Evolutionary conservation across 2,797 vertebrate species (phyloP), one percentile per base, ranked within the genome.

Genomic region (Anabacerthia variegaticeps): DNA sequence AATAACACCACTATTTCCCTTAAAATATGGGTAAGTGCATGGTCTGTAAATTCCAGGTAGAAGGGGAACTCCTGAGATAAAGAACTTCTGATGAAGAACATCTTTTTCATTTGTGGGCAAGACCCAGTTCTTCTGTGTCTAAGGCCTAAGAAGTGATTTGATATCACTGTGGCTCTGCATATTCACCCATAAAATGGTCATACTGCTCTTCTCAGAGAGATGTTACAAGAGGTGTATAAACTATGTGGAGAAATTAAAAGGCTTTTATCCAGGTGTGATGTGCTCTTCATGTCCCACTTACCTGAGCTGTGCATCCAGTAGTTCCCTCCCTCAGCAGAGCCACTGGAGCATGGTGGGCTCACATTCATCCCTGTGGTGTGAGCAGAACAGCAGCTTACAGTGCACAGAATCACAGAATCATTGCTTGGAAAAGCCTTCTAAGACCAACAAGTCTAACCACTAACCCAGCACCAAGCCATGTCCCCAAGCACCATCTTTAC

Each of bases 201-300:
- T 28, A 26, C 7, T 61, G 26, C 24, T 87, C 34, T 52, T 90
- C 71, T 56, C 41, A 30, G 20, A 59, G 49, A 76, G 12, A 15
- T 30, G 1, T 2, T 77, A 19, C 15, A 44, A 51, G 12, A 12
- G 4, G 5, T 3, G 56, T 79, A 71, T 24, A 36, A 46, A 85
- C 11, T 27, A 32, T 6, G 7, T 12, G 8, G 17, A 52, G 15
- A 82, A 90, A 82, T 41, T 5, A 11, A 79, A 81, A 84, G 14
- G 1, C 1, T 71, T 85, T 85, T 71, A 9, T 6, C 10, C 39
- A 61, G 24, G 26, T 87, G 21, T 7, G 49, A 26, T 3, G 9
- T 0, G 0, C 15, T 46, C 3, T 58, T 52, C 0, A 0, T 1
- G 0, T 65, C 27, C 19, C 8, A 2, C 12, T 52, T 27, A 54